Evolutionary conservation across 1,140 invertebrate genomes (phyloP).

Genomic region (Hypothenemus hampei): DNA sequence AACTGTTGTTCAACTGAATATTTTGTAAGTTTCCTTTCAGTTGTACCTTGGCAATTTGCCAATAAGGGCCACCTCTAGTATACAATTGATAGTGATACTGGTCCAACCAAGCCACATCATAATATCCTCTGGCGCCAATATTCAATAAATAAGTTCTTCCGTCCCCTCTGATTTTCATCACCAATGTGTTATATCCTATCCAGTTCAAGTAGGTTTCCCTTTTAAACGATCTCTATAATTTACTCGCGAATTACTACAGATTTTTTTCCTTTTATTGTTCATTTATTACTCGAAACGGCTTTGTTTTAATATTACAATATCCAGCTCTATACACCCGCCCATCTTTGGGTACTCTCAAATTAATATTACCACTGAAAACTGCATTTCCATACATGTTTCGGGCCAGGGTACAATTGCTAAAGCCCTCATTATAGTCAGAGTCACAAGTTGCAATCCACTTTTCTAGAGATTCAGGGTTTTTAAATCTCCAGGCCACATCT

Average conservation of each 20-base stretch:
- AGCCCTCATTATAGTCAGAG: slow-evolving; percentile 74
- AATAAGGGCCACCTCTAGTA: slow-evolving; percentile 94
- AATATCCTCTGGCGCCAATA: slow-evolving; percentile 62
- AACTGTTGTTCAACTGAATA: not conserved
- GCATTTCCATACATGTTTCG: slow-evolving; percentile 64
- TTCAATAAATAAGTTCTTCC: slow-evolving; percentile 82
- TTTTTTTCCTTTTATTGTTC: not conserved
- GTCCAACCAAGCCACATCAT: slow-evolving; percentile 81
- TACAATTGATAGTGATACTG: slow-evolving; percentile 75
- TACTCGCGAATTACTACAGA: not conserved
- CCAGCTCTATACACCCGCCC: slow-evolving; percentile 68
- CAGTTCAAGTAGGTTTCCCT: slow-evolving; percentile 66
- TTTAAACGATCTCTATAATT: slow-evolving; percentile 74
- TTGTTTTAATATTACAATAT: slow-evolving; percentile 71
- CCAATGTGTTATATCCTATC: slow-evolving; percentile 73
- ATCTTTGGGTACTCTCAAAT: slow-evolving; percentile 68
- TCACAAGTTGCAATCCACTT: slow-evolving; percentile 73
- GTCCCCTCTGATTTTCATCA: slow-evolving; percentile 84
- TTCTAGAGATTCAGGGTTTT: slow-evolving; percentile 56
- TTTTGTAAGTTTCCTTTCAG: not conserved
- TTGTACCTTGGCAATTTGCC: slow-evolving; percentile 78
- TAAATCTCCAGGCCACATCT: slow-evolving; percentile 66
- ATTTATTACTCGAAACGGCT: slow-evolving; percentile 54
- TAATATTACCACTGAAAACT: slow-evolving; percentile 64
- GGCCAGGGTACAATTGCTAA: slow-evolving; percentile 61